These are phyloP conservation scores for Hedya salicella DNA, from an alignment of 2,888 invertebrate genomes.

Conservation along the genomic window DNA sequence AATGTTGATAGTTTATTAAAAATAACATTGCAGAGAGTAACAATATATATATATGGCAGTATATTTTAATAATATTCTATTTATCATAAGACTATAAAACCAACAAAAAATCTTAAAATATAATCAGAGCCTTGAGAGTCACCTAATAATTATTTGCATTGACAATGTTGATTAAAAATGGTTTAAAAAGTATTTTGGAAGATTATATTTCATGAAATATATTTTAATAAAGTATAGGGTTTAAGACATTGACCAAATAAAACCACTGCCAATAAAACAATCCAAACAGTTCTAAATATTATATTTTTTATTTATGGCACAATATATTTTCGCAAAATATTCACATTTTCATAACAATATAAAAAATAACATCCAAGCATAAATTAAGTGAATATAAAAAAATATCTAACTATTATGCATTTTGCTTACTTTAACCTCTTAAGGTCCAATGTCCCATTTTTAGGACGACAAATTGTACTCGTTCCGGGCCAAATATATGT, in stretches of 20 bases:
- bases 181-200: constrained; percentile 41
- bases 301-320: constrained; percentile 56
- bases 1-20: constrained; percentile 58
- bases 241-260: not conserved
- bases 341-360: constrained; percentile 24
- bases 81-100: constrained; percentile 29
- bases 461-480: no score
- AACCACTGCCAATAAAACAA: constrained; percentile 7
- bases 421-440: constrained; percentile 3
- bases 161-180: constrained; percentile 46
- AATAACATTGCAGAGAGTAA: constrained; percentile 52
- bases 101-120: constrained; percentile 38
- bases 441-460: no score
- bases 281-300: constrained; percentile 2
- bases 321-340: constrained; percentile 52
- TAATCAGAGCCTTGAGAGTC: constrained; percentile 43
- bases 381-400: constrained; percentile 6
- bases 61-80: constrained; percentile 36
- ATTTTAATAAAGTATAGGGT: not conserved
- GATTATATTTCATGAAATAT: not conserved
- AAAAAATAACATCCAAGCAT: constrained; percentile 27
- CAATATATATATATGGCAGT: constrained; percentile 52
- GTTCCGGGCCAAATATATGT: no score
- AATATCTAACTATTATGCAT: constrained; percentile 14
- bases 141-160: constrained; percentile 40